Evolutionary conservation across 1,140 invertebrate genomes (phyloP).

Genomic region (Anastrepha obliqua): DNA sequence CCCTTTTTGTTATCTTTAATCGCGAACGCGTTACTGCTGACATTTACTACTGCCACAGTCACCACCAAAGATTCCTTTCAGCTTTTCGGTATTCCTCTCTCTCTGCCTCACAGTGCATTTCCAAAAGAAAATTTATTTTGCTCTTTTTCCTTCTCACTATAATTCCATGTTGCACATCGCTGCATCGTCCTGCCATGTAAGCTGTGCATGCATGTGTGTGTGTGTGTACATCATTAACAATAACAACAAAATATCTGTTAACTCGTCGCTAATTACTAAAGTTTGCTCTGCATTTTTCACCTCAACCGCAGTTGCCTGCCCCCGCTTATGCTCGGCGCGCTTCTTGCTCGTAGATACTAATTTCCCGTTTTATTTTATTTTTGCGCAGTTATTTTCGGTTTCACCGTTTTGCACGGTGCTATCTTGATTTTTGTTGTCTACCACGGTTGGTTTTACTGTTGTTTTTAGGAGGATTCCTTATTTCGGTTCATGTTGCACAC

Average conservation of each 20-base stretch:
- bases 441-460: background rate
- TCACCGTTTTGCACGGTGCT: background rate
- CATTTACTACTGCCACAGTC: constrained; percentile 37
- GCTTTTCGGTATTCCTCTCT: background rate
- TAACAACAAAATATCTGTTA: constrained; percentile 64
- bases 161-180: background rate
- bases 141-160: background rate
- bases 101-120: background rate
- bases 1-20: constrained; percentile 24
- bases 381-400: constrained; percentile 47
- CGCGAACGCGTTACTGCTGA: constrained; percentile 38
- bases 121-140: background rate
- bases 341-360: constrained; percentile 58
- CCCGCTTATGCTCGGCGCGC: constrained; percentile 55
- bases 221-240: background rate
- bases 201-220: too few species aligned
- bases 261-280: constrained; percentile 72
- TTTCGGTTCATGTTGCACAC: background rate
- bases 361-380: constrained; percentile 34
- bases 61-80: background rate
- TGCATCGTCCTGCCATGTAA: background rate
- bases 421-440: constrained; percentile 51
- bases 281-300: constrained; percentile 66
- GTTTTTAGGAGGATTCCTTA: constrained; percentile 3
- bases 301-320: background rate